A percentile compares a stretch with the other conserved stretches of the same genome.
Conservation (phyloP, 2,797 vertebrate genomes). For the Cygnus olor region DNA sequence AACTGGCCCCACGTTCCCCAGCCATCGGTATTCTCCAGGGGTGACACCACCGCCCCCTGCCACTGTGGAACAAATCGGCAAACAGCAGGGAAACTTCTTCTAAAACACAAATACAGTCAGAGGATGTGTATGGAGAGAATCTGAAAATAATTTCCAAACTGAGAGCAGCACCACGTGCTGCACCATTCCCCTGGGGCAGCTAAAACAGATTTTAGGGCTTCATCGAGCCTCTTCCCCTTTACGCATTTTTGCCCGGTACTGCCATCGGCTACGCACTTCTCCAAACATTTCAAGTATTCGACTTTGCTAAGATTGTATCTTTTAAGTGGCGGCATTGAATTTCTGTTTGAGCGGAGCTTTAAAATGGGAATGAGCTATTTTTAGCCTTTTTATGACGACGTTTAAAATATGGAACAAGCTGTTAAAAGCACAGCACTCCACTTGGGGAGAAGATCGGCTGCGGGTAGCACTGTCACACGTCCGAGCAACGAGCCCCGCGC, state of each 20-base stretch:
- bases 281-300: not conserved
- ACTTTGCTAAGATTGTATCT: not conserved
- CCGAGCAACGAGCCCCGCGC: not conserved
- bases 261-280: rapidly evolving
- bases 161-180: not conserved
- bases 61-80: not conserved
- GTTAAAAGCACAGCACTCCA: not conserved
- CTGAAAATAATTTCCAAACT: slow-evolving; percentile 23
- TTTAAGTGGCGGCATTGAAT: rapidly evolving
- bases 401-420: not conserved
- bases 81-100: not conserved
- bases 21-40: not conserved
- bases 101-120: not conserved
- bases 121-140: not conserved
- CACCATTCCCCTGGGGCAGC: not conserved
- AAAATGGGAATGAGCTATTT: not conserved
- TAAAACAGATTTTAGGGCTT: not conserved
- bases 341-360: not conserved
- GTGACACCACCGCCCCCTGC: rapidly evolving
- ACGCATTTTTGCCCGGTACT: not conserved
- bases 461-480: rapidly evolving
- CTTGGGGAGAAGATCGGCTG: not conserved
- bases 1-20: rapidly evolving
- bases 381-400: not conserved
- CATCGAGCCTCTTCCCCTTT: not conserved